phyloP scores from a whole-genome alignment of 2,113 vertebrate species.

The Rhinogobius similis region DNA sequence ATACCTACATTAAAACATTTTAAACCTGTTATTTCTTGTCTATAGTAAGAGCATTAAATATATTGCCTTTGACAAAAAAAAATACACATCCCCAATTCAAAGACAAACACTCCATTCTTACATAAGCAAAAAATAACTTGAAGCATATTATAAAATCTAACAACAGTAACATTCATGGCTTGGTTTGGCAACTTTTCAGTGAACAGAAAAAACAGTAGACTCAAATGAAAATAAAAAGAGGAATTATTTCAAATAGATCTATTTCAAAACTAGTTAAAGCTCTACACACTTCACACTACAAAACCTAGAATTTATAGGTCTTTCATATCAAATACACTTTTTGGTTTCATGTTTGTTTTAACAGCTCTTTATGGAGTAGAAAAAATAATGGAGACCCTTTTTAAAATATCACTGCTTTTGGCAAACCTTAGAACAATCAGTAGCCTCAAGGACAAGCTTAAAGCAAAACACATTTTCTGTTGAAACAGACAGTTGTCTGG shows the following conservation, averaged over 20 bases:
- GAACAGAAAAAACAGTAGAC: constrained; percentile 39
- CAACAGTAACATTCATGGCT: constrained; percentile 60
- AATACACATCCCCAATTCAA: constrained; percentile 21
- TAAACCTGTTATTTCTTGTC: constrained; percentile 40
- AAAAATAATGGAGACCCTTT: background rate
- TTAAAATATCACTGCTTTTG: constrained; percentile 41
- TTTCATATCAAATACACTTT: constrained; percentile 59
- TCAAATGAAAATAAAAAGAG: constrained; percentile 48
- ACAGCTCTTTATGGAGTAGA: constrained; percentile 33
- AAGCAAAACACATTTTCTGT: constrained; percentile 3
- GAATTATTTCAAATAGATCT: constrained; percentile 53
- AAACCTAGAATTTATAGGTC: constrained; percentile 39
- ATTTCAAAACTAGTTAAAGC: constrained; percentile 52
- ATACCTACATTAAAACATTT: constrained; percentile 37
- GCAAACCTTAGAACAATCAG: constrained; percentile 56
- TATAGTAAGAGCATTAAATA: constrained; percentile 19
- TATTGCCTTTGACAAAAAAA: constrained; percentile 17
- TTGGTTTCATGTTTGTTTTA: constrained; percentile 57
- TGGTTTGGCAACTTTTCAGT: constrained; percentile 52
- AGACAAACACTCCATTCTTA: constrained; percentile 42
- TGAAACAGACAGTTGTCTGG: background rate
- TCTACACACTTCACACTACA: constrained; percentile 59
- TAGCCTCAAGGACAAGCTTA: constrained; percentile 45
- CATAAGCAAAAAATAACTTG: constrained; percentile 32
- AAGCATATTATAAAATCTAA: constrained; percentile 28